Conservation (phyloP, 2,113 vertebrate genomes). For the Elephas maximus region DNA sequence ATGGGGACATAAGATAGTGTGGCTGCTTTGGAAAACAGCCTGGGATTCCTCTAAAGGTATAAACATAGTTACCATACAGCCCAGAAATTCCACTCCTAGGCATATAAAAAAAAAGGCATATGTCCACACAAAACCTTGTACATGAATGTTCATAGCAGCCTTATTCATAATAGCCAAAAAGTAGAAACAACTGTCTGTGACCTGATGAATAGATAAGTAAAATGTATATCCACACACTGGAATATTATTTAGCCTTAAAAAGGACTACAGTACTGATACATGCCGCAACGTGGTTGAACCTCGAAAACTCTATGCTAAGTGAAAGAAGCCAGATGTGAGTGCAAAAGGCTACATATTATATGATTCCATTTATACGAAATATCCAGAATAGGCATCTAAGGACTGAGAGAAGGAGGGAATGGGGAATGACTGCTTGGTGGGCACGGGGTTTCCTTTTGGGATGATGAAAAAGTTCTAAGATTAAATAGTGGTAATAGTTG, state of each 20-base stretch:
- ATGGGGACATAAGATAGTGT: no score
- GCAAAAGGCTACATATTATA: no score
- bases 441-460: background rate
- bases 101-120: background rate
- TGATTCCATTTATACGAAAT: background rate
- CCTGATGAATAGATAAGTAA: slow-evolving; percentile 18
- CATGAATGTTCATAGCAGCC: background rate
- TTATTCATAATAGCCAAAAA: background rate
- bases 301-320: background rate
- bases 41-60: no score
- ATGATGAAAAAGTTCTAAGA: no score
- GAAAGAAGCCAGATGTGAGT: no score
- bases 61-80: no score
- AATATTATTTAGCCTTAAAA: background rate
- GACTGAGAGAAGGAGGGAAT: background rate
- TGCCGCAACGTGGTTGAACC: background rate
- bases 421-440: background rate
- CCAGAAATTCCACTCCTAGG: background rate
- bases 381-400: background rate
- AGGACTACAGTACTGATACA: background rate
- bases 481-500: no score
- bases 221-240: background rate
- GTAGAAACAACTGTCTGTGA: background rate
- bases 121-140: background rate
- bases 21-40: no score